Base-by-base conservation (phyloP, 2,113 vertebrate species). In the Periophthalmus modestus region DNA sequence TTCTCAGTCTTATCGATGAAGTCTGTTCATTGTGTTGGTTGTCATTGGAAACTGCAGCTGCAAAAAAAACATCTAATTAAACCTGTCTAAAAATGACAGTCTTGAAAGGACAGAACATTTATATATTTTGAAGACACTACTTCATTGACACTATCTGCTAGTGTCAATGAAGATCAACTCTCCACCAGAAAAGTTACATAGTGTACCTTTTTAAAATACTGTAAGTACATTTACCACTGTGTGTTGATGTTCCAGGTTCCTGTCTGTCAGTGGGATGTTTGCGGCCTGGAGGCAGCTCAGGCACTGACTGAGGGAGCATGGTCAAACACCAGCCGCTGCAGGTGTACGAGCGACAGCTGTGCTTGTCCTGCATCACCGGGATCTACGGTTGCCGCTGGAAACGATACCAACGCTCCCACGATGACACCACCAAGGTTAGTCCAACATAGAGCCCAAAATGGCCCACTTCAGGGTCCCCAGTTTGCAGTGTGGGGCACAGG, bases 321-420 rank as follows among this genome's bases (percentile, higher is more conserved):
- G 96, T 99, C 78, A 98, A 96, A 87, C 98, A 99, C 94, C 98
- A 99, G 88, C 97, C 97, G 10, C 93, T 99, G 85, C 98, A 99
- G 92, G 98, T 99, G 93, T 99, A 99, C 2, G 97, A 99, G 94
- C 96, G 96, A 0, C 98, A 99, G 93, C 93, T 99, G 79, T 99
- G 97, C 90, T 93, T 99, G 91, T 99, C 98, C 73, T 99, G 96
- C 86, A 95, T 99, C 91, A 98, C 97, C 0, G 98, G 98, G 84
- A 96, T 98, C 93, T 99, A 98, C n/a, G 97, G 97, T 78, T 99
- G 98, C 93, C 95, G 98, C 69, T 99, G 97, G 98, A 98, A 99
- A 92, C 96, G 98, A 76, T 99, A 99, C 92, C 98, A 99, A 89
- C 95, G 98, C 75, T 99, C 97, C 74, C 97, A 99, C 63, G 98